These are phyloP conservation scores for Plebejus anna DNA, from an alignment of 2,888 invertebrate species.

Conservation along the genomic window DNA sequence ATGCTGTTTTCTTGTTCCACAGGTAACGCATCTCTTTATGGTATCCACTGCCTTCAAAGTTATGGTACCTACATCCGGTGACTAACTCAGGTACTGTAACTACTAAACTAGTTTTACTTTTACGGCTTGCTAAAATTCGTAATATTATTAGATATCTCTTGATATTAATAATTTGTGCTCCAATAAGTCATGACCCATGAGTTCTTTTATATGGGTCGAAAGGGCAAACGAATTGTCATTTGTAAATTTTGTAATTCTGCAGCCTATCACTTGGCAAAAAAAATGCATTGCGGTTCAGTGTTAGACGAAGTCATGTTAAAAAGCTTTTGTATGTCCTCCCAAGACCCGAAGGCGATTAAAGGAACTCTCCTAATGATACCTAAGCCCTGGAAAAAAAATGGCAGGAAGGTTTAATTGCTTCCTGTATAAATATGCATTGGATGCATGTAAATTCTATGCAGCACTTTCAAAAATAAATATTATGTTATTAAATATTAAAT, in stretches of 20 bases:
- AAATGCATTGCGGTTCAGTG: too few species aligned
- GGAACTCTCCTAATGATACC: too few species aligned
- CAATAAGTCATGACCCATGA: neutral
- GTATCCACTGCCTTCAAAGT: neutral
- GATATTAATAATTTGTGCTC: neutral
- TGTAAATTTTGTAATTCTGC: neutral
- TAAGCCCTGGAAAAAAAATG: too few species aligned
- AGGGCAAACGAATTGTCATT: neutral
- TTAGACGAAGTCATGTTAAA: too few species aligned
- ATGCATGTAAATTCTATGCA: neutral
- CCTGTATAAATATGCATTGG: neutral
- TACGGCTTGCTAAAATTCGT: neutral
- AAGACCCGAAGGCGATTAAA: neutral
- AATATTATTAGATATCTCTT: neutral
- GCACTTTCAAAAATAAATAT: neutral
- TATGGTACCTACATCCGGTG: slow-evolving; percentile 32
- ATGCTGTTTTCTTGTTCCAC: slow-evolving; percentile 20
- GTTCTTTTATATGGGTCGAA: neutral
- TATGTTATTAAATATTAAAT: too few species aligned
- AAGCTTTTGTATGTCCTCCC: neutral
- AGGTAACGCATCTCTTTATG: slow-evolving; percentile 32
- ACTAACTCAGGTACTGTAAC: slow-evolving; percentile 17
- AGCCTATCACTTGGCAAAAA: neutral
- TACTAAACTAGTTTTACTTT: slow-evolving; percentile 1
- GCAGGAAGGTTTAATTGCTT: too few species aligned